phyloP scores from a whole-genome alignment of 2,888 invertebrate species.

The Sinohyriopsis cumingii region DNA sequence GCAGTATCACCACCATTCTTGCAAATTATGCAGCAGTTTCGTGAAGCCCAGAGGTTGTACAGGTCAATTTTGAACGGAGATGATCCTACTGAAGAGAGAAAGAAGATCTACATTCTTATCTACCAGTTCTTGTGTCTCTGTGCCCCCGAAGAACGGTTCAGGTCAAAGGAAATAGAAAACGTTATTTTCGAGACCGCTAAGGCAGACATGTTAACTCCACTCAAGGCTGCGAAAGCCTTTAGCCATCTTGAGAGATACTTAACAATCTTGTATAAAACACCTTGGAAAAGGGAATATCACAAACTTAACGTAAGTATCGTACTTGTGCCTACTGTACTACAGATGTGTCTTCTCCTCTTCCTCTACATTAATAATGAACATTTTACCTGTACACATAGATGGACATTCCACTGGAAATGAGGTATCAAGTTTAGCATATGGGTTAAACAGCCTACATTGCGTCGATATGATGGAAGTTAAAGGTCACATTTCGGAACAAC shows the following conservation, averaged over 20 bases:
- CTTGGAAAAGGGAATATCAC: conserved; percentile 51
- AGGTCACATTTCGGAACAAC: no score
- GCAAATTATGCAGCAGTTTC: no score
- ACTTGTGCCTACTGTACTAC: neutral
- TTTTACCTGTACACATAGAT: no score
- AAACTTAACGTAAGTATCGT: conserved; percentile 39
- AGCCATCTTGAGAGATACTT: conserved; percentile 43
- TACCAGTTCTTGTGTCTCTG: conserved; percentile 23
- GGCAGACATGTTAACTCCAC: conserved; percentile 26
- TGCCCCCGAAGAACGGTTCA: conserved; percentile 17
- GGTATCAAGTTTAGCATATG: no score
- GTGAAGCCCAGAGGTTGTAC: no score
- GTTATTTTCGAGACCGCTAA: conserved; percentile 20
- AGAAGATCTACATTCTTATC: conserved; percentile 16
- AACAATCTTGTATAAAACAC: conserved; percentile 35
- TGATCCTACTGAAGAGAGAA: conserved; percentile 3
- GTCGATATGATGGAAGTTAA: no score
- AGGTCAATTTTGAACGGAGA: no score
- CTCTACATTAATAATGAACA: neutral
- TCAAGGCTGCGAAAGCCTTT: conserved; percentile 44
- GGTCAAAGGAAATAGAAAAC: conserved; percentile 18
- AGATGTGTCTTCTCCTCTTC: no score
- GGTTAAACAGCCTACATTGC: no score
- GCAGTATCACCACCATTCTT: no score
- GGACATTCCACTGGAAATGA: no score